Evolutionary conservation across 2,113 vertebrate genomes (phyloP), one percentile per base, ranked within the genome.

Genomic region (Bothrops jararaca): DNA sequence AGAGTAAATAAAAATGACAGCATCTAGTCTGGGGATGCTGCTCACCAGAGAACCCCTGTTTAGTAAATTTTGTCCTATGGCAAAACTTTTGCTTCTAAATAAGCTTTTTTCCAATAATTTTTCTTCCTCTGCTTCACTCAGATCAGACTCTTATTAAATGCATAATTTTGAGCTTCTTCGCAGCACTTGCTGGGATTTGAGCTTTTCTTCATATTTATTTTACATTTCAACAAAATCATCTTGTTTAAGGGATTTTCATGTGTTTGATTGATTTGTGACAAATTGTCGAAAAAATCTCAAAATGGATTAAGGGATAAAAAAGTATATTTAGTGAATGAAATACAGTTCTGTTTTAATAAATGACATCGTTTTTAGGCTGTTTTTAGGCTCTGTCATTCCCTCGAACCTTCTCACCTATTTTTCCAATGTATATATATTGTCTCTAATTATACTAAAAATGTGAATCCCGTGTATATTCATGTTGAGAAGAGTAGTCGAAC

Each of bases 1-100:
- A 91, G 92, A 95, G 91, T 92, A 95, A 96, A 96, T 96, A 92
- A 95, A 96, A 96, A 89, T 93, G 95, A 88, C 95, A 50, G 91
- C 93, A 89, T 96, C 95, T 93, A 86, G 5, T 95, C 95, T 89
- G 60, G 95, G 92, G n/a, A 4, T 93, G 3, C 53, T 93, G 24
- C 91, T 95, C 90, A 92, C 88, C 92, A 91, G 50, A 69, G 91
- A 90, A 85, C 94, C 92, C 96, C 92, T 86, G 69, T 95, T 89
- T 0, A 50, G 56, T 91, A 69, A 50, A 93, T 93, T 94, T 95
- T 90, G 86, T 95, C 93, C 92, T 57, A 93, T 93, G 93, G 92
- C 95, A 95, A 88, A 50, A 85, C 94, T 91, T 64, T 87, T 90
- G 92, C 39, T 95, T 96, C 52, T 86, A 96, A 94, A 94, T 92